Conservation (phyloP, 1,140 invertebrate genomes). For the Pogonognathellus flavescens region DNA sequence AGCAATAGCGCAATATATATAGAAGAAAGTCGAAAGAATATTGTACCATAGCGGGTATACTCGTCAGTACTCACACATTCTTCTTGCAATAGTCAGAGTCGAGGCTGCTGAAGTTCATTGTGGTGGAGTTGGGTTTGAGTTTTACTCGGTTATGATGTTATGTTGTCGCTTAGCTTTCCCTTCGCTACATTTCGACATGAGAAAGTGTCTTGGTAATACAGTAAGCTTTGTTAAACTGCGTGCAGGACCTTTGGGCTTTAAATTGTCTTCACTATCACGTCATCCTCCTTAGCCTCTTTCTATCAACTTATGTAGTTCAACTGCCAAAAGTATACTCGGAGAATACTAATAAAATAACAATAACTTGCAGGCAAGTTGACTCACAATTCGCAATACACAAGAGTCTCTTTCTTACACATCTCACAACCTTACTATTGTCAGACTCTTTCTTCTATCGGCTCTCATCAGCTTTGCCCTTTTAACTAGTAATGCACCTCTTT, state of each 20-base stretch:
- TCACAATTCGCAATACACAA: not conserved
- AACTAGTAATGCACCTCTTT: not conserved
- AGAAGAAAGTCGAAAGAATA: too few species aligned
- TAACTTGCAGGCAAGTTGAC: not conserved
- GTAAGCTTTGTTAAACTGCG: not conserved
- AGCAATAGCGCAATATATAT: not conserved
- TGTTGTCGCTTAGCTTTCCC: not conserved
- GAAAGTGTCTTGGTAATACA: not conserved
- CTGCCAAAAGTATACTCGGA: not conserved
- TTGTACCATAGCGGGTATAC: not conserved
- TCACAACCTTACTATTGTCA: conserved; percentile 4
- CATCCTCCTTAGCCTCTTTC: not conserved
- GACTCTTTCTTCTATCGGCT: not conserved
- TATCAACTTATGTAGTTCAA: not conserved
- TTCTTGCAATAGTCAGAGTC: not conserved
- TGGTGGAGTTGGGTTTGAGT: too few species aligned
- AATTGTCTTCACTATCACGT: not conserved
- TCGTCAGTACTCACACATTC: not conserved
- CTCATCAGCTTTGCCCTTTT: not conserved
- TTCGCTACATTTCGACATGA: not conserved
- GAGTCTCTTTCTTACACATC: not conserved
- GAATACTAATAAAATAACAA: conserved; percentile 29
- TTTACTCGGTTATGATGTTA: not conserved
- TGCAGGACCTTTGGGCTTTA: not conserved
- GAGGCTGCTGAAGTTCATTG: not conserved